Evolutionary conservation across 2,888 invertebrate species (phyloP).

Genomic region (Corythucha ciliata): DNA sequence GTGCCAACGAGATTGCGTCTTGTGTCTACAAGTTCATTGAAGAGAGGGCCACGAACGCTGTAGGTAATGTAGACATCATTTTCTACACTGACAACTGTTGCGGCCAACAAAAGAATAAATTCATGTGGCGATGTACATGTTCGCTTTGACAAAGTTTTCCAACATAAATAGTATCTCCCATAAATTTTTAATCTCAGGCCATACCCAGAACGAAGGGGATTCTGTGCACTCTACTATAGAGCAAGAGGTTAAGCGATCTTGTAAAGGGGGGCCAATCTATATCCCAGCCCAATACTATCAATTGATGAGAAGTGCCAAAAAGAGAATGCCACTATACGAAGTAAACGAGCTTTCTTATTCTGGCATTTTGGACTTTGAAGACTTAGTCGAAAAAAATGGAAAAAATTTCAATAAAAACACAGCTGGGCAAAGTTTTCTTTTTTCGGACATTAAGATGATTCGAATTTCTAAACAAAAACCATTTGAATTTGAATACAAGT

Average conservation of each 20-base stretch:
- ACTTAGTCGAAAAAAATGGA: background rate
- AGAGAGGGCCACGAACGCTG: background rate
- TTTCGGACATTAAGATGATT: background rate
- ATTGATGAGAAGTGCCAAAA: constrained; percentile 14
- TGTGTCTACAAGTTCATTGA: constrained; percentile 13
- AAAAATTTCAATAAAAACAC: constrained; percentile 6
- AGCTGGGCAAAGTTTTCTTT: background rate
- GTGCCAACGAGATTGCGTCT: constrained; percentile 11
- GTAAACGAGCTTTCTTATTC: constrained; percentile 9
- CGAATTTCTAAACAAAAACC: background rate
- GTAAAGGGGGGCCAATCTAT: constrained; percentile 12
- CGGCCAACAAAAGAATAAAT: constrained; percentile 28
- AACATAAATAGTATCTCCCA: background rate
- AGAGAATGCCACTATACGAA: background rate
- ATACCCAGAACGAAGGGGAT: constrained; percentile 20
- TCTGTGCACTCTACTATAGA: constrained; percentile 2
- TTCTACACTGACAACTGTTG: constrained; percentile 4
- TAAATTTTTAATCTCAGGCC: constrained; percentile 7
- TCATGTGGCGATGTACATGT: constrained; percentile 27
- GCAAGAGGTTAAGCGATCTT: constrained; percentile 11
- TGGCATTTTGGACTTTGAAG: constrained; percentile 12
- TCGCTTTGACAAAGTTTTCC: background rate
- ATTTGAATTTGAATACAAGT: constrained; percentile 1
- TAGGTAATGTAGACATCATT: constrained; percentile 16
- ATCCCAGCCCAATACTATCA: constrained; percentile 17